Evolutionary conservation across 1,140 invertebrate species (phyloP).

Genomic region (Diprion similis): DNA sequence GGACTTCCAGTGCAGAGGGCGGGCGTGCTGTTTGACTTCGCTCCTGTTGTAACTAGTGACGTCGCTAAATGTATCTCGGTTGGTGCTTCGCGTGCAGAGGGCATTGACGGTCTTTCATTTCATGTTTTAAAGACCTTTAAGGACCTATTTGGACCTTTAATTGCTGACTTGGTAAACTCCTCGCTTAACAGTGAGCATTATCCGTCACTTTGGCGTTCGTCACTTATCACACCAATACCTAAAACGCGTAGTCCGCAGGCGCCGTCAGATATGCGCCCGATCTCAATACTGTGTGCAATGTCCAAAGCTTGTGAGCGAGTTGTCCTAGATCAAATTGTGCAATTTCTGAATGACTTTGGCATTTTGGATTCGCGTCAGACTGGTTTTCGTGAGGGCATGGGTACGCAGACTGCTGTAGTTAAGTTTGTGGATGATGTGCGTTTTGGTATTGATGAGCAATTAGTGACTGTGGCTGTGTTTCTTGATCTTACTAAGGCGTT

Average conservation of each 20-base stretch:
- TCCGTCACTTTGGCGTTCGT: not conserved
- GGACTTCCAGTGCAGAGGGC: not conserved
- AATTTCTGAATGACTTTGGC: constrained; percentile 10
- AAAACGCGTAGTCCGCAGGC: not conserved
- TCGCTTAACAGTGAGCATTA: not conserved
- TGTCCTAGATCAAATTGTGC: not conserved
- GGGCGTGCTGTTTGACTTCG: not conserved
- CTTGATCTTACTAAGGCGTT: constrained; percentile 23
- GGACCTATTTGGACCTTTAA: not conserved
- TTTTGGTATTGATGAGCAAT: constrained; percentile 7
- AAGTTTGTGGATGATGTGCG: constrained; percentile 14
- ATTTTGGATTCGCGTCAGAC: constrained; percentile 17
- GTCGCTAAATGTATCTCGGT: not conserved
- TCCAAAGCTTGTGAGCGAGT: not conserved
- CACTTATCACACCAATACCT: not conserved
- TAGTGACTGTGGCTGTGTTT: constrained; percentile 14
- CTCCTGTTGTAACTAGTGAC: not conserved
- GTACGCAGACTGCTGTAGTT: constrained; percentile 14
- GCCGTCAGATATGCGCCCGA: not conserved
- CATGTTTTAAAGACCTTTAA: not conserved
- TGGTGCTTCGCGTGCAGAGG: not conserved
- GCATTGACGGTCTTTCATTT: not conserved
- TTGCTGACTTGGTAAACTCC: not conserved
- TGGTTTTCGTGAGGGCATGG: constrained; percentile 17
- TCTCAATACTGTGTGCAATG: not conserved